These are phyloP conservation scores for Xestoiulus laeticollis DNA, from an alignment of 2,888 invertebrate species.

Conservation along the genomic window DNA sequence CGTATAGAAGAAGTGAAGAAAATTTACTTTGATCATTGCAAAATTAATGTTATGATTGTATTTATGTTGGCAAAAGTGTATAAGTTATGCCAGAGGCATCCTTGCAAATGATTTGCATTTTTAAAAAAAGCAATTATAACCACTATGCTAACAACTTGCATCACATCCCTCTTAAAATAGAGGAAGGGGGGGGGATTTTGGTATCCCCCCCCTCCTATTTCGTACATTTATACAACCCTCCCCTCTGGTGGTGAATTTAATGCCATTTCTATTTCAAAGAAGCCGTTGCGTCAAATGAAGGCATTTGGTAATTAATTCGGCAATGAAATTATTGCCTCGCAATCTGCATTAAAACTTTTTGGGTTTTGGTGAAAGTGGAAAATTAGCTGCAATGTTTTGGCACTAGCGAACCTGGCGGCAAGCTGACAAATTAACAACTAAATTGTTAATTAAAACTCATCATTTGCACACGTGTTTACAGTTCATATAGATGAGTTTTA, in stretches of 20 bases:
- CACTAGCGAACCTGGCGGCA: conserved; percentile 1
- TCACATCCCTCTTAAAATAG: neutral
- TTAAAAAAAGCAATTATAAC: conserved; percentile 31
- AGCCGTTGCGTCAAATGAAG: conserved; percentile 45
- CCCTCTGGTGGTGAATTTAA: conserved; percentile 18
- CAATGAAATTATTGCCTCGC: conserved; percentile 46
- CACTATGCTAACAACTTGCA: conserved; percentile 2
- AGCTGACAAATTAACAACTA: neutral
- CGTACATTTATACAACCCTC: no score
- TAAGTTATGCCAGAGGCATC: conserved; percentile 40
- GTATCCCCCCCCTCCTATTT: neutral
- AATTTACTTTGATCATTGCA: conserved; percentile 45
- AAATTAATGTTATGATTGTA: conserved; percentile 44
- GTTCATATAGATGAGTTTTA: no score
- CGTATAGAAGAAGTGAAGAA: conserved; percentile 45
- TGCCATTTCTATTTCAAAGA: conserved; percentile 46
- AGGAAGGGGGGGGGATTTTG: no score
- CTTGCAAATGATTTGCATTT: conserved; percentile 45
- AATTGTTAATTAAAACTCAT: neutral
- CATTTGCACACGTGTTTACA: no score
- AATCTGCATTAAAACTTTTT: conserved; percentile 23
- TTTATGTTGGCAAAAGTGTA: neutral
- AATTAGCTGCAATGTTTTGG: neutral
- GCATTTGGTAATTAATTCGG: conserved; percentile 43
- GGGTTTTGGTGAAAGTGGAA: neutral